phyloP scores from a whole-genome alignment of 2,888 invertebrate genomes.

The Leistus spinibarbis region DNA sequence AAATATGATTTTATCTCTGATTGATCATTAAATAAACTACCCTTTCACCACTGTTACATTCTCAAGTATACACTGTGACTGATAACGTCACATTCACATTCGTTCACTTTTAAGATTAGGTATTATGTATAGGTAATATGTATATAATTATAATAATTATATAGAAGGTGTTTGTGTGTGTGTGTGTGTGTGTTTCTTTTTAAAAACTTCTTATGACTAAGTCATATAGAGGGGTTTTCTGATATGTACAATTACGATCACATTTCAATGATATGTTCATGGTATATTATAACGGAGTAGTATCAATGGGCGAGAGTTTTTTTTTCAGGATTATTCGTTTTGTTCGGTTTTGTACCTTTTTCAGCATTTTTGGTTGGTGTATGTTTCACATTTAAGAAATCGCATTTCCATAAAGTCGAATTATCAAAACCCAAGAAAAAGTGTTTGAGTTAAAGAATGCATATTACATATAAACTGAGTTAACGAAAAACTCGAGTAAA shows the following conservation, averaged over 20 bases:
- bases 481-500: too few species aligned
- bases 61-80: not conserved
- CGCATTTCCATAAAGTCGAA: too few species aligned
- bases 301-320: slow-evolving; percentile 2
- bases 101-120: not conserved
- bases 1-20: too few species aligned
- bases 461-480: too few species aligned
- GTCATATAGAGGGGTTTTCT: slow-evolving; percentile 19
- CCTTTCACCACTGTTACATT: not conserved
- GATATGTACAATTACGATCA: slow-evolving; percentile 37
- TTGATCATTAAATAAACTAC: not conserved
- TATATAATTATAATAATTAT: not conserved
- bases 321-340: slow-evolving; percentile 1
- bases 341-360: slow-evolving; percentile 5
- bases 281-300: slow-evolving; percentile 12
- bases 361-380: slow-evolving; percentile 3
- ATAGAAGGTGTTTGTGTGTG: slow-evolving; percentile 3
- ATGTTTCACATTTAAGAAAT: not conserved
- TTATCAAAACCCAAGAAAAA: too few species aligned
- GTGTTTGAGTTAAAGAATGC: too few species aligned
- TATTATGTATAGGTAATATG: too few species aligned
- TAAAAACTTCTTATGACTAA: slow-evolving; percentile 28
- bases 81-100: not conserved
- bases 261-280: slow-evolving; percentile 35
- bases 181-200: not conserved